Evolutionary conservation across 2,888 invertebrate species (phyloP).

Genomic region (Agrotis exclamationis): DNA sequence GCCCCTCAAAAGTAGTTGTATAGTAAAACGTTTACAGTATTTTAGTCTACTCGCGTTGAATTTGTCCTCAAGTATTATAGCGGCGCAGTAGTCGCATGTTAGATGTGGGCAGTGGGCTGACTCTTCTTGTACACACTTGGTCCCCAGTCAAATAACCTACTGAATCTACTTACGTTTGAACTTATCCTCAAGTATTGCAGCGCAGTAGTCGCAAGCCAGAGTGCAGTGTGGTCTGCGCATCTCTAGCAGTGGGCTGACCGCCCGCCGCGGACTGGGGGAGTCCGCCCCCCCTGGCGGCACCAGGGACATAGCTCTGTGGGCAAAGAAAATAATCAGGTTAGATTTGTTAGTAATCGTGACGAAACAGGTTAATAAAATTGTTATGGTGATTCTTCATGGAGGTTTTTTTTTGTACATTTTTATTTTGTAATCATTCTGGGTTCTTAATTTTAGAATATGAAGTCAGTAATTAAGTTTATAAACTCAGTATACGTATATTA

Average conservation of each 20-base stretch:
- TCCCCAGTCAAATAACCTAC: not conserved
- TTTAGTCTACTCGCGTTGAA: too few relatives aligned
- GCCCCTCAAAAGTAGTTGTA: constrained; percentile 72
- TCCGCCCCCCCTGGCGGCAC: constrained; percentile 91
- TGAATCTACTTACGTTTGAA: constrained; percentile 90
- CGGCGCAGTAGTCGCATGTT: too few relatives aligned
- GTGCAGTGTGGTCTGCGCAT: constrained; percentile 94
- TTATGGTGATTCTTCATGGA: too few relatives aligned
- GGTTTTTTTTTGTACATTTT: too few relatives aligned
- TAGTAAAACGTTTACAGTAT: too few relatives aligned
- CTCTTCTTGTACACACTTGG: too few relatives aligned
- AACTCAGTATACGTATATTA: too few relatives aligned
- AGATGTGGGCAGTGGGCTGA: too few relatives aligned
- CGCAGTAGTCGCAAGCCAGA: constrained; percentile 94
- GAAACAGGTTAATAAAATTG: not conserved
- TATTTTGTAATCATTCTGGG: too few relatives aligned
- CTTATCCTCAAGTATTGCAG: constrained; percentile 93
- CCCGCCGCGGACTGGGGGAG: constrained; percentile 92
- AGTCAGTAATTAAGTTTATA: too few relatives aligned
- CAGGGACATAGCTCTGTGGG: constrained; percentile 88
- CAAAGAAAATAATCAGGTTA: constrained; percentile 41
- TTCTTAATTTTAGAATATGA: too few relatives aligned
- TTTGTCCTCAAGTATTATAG: too few relatives aligned
- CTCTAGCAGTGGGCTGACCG: constrained; percentile 93
- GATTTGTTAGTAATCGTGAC: not conserved